Evolutionary conservation across 2,113 vertebrate species (phyloP).

Genomic region (Leptobrachium leishanense): DNA sequence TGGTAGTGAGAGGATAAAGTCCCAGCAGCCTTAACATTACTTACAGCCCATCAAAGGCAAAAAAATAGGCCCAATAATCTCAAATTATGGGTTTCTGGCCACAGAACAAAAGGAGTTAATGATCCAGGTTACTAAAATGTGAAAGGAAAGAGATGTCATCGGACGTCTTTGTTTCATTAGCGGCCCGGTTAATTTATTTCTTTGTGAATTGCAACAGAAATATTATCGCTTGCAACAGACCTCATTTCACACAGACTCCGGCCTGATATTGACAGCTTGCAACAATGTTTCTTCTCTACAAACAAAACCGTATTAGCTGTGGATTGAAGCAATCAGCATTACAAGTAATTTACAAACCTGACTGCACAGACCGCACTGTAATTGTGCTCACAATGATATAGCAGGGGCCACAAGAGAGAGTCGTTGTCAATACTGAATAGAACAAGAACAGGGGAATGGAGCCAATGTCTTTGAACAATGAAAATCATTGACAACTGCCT

Average conservation of each 20-base stretch:
- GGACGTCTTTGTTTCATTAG: not conserved
- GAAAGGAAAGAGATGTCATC: too few relatives aligned
- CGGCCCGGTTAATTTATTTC: not conserved
- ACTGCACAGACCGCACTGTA: slow-evolving; percentile 16
- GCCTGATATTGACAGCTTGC: not conserved
- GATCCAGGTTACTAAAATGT: too few relatives aligned
- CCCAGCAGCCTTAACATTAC: too few relatives aligned
- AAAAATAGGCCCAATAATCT: too few relatives aligned
- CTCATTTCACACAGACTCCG: too few relatives aligned
- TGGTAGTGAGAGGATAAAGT: too few relatives aligned
- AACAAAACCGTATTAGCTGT: slow-evolving; percentile 17
- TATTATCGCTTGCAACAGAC: not conserved
- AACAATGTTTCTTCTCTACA: slow-evolving; percentile 8
- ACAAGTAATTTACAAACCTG: slow-evolving; percentile 22
- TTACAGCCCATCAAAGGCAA: too few relatives aligned
- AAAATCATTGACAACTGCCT: slow-evolving; percentile 5
- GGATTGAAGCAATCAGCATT: slow-evolving; percentile 13
- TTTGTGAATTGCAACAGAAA: slow-evolving; percentile 3
- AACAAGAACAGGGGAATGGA: not conserved
- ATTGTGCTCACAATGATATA: slow-evolving; percentile 21
- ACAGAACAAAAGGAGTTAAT: too few relatives aligned
- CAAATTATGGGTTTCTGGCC: too few relatives aligned
- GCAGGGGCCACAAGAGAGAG: slow-evolving; percentile 10
- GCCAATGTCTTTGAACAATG: slow-evolving; percentile 7
- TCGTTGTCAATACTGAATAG: slow-evolving; percentile 1